Conservation (phyloP, 2,113 vertebrate genomes). For the Zapus hudsonius region DNA sequence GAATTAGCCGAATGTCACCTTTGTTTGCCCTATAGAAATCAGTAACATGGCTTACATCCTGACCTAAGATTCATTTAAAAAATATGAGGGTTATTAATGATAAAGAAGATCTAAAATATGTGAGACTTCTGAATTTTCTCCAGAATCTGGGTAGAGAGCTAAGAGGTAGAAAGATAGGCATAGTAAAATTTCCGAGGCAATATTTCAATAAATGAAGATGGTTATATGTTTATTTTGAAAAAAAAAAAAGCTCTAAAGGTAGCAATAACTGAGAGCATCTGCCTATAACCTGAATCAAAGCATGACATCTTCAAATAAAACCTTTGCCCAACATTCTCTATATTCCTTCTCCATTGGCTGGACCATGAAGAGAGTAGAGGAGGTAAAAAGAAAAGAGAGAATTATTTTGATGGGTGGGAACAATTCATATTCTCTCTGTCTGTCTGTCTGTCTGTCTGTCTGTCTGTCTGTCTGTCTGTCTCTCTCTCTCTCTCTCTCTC, state of each 20-base stretch:
- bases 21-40: neutral
- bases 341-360: neutral
- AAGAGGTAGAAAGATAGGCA: neutral
- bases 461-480: no score
- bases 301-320: neutral
- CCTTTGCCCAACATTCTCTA: neutral
- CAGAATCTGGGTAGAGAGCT: neutral
- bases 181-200: slow-evolving; percentile 15
- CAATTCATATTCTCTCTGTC: neutral
- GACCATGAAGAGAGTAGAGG: neutral
- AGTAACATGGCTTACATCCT: neutral
- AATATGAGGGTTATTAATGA: neutral
- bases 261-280: neutral
- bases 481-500: no score
- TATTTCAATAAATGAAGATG: neutral
- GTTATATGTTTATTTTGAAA: neutral
- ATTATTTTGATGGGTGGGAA: neutral
- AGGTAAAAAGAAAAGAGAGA: neutral
- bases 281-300: neutral
- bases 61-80: slow-evolving; percentile 1
- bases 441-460: no score
- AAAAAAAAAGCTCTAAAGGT: neutral
- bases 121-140: neutral
- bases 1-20: neutral
- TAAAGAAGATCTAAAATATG: neutral